These are phyloP conservation scores for Elachura formosa DNA, from an alignment of 2,113 vertebrate species.

Conservation along the genomic window DNA sequence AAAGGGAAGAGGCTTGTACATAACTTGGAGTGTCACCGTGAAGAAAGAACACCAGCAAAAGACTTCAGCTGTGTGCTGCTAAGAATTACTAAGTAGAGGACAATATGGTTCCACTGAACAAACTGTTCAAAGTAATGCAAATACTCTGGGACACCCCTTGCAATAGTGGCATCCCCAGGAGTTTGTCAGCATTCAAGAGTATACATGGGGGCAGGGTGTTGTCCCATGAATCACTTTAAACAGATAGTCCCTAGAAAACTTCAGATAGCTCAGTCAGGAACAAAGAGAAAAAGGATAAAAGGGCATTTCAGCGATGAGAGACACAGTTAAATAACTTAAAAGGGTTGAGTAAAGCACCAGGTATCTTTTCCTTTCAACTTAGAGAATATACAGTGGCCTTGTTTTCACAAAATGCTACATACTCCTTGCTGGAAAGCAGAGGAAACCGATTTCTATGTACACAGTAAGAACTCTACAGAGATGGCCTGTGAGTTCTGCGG, in stretches of 20 bases:
- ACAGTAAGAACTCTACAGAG: conserved; percentile 34
- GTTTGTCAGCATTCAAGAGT: background rate
- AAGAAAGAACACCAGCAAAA: conserved; percentile 12
- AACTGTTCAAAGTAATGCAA: conserved; percentile 3
- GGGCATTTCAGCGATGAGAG: background rate
- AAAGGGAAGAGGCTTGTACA: background rate
- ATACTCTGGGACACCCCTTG: background rate
- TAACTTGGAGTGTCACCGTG: background rate
- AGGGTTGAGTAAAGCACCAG: conserved; percentile 24
- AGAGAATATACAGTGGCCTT: conserved; percentile 20
- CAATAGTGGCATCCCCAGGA: background rate
- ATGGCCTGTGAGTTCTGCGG: background rate
- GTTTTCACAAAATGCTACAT: conserved; percentile 15
- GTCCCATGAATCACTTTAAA: background rate
- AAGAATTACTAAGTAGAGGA: background rate
- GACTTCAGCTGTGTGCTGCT: background rate
- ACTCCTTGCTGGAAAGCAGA: conserved; percentile 36
- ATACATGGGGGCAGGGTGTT: background rate
- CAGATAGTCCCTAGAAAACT: background rate
- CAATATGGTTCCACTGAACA: background rate
- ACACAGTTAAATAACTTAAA: background rate
- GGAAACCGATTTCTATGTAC: conserved; percentile 23
- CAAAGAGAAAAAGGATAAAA: background rate
- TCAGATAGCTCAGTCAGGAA: background rate
- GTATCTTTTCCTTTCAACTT: background rate